Evolutionary conservation across 1,140 invertebrate genomes (phyloP).

Genomic region (Acromyrmex heyeri): DNA sequence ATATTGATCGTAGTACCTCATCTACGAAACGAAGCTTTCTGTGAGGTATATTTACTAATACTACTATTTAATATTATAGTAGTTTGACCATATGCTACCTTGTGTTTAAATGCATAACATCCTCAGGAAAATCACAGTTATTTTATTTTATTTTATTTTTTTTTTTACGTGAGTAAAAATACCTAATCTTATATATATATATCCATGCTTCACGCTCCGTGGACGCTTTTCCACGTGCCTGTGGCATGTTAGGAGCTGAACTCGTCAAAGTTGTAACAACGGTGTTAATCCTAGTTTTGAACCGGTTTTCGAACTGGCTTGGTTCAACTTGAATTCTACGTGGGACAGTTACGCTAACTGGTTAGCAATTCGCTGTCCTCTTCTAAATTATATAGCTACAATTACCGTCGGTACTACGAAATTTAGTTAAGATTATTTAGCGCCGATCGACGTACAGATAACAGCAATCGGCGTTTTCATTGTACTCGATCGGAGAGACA

Average conservation of each 20-base stretch:
- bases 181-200: too few species aligned
- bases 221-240: neutral
- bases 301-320: conserved; percentile 12
- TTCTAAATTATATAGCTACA: conserved; percentile 43
- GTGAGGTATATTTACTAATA: too few species aligned
- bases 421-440: conserved; percentile 58
- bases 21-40: too few species aligned
- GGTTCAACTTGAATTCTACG: conserved; percentile 3
- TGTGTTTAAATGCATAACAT: too few species aligned
- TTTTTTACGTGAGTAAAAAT: too few species aligned
- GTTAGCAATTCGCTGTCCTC: conserved; percentile 9
- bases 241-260: neutral
- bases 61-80: too few species aligned
- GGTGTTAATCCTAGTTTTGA: conserved; percentile 14
- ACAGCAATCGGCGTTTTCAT: conserved; percentile 26
- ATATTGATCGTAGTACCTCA: too few species aligned
- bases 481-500: conserved; percentile 20
- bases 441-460: conserved; percentile 7
- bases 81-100: too few species aligned
- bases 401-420: conserved; percentile 39
- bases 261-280: neutral
- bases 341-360: neutral
- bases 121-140: too few species aligned
- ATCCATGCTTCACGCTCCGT: too few species aligned
- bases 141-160: too few species aligned